phyloP scores from a whole-genome alignment of 1,140 invertebrate genomes.

The Heterodera carotae region DNA sequence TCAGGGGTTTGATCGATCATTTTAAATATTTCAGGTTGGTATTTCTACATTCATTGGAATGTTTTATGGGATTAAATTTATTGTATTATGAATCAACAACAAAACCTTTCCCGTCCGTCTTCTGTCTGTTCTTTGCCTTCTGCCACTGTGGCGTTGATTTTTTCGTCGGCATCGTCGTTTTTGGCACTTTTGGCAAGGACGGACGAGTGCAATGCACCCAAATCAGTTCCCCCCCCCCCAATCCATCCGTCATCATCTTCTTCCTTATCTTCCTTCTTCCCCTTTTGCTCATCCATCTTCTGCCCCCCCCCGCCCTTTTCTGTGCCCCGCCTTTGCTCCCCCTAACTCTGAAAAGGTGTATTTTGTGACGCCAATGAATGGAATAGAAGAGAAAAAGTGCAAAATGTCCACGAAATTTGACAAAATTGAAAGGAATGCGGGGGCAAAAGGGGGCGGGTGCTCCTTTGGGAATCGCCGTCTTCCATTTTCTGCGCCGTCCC shows the following conservation, averaged over 20 bases:
- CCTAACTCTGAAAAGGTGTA: not conserved
- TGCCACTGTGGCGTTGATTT: not conserved
- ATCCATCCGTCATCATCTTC: not conserved
- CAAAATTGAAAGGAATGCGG: not conserved
- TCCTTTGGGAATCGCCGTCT: not conserved
- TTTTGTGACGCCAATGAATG: constrained; percentile 9
- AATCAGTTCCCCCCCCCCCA: not conserved
- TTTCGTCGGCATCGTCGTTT: not conserved
- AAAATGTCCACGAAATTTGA: constrained; percentile 35
- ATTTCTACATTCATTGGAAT: too few relatives aligned
- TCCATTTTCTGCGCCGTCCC: not conserved
- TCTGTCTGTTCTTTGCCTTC: constrained; percentile 5
- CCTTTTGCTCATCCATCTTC: not conserved
- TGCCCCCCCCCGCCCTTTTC: not conserved
- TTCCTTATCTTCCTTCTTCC: not conserved
- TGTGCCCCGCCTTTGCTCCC: not conserved
- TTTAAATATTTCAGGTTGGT: too few relatives aligned
- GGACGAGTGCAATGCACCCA: not conserved
- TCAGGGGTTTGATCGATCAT: too few relatives aligned
- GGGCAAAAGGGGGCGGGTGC: not conserved
- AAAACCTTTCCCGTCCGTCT: constrained; percentile 2
- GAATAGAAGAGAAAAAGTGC: constrained; percentile 16
- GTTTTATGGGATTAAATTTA: too few relatives aligned
- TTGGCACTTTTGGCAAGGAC: constrained; percentile 16
- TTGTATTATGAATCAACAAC: too few relatives aligned